Conservation (phyloP, 2,113 vertebrate species). For the Fregata magnificens region DNA sequence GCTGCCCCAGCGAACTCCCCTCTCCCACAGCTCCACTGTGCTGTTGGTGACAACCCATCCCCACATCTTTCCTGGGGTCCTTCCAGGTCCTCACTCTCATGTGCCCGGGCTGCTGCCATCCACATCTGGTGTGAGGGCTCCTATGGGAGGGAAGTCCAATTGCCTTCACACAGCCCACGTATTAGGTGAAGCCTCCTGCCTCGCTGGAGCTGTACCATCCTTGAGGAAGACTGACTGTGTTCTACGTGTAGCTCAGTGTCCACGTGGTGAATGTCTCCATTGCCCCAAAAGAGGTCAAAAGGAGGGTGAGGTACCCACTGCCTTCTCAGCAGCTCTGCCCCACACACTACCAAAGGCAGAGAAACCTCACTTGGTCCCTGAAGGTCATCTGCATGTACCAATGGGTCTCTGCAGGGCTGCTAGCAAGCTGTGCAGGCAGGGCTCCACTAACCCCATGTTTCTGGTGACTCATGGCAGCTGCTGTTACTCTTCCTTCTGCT, state of each 20-base stretch:
- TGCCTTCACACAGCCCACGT: neutral
- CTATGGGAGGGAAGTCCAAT: neutral
- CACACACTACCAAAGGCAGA: neutral
- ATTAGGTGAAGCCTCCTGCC: neutral
- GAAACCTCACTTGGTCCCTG: neutral
- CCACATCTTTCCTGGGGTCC: neutral
- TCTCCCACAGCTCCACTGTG: neutral
- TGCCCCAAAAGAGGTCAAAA: neutral
- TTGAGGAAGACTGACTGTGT: neutral
- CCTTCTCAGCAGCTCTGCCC: neutral
- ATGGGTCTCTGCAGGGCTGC: neutral
- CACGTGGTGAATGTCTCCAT: fast-evolving
- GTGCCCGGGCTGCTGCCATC: neutral
- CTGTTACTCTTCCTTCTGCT: slow-evolving; percentile 13
- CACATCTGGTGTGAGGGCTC: neutral
- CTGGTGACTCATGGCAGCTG: neutral
- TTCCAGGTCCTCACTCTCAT: neutral
- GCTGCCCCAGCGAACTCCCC: neutral
- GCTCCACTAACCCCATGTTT: neutral
- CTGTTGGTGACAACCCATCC: neutral
- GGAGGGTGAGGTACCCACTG: neutral
- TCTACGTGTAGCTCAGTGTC: neutral
- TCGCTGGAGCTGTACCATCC: neutral
- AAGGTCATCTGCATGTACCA: neutral
- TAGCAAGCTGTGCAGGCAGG: neutral